Conservation (phyloP, 1,140 invertebrate species). For the Delia radicum region DNA sequence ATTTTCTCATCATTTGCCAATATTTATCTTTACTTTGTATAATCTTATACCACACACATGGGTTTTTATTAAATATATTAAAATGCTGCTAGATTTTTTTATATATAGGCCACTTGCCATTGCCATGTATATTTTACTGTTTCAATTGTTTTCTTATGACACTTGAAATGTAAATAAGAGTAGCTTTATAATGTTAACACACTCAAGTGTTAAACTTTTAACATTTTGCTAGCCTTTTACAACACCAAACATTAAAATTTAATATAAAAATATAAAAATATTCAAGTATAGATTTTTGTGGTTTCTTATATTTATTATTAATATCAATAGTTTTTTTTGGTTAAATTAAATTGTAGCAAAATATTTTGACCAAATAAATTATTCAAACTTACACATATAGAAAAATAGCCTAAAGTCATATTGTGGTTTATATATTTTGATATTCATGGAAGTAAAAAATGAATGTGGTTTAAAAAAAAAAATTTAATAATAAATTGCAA, state of each 20-base stretch:
- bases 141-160: background rate
- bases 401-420: background rate
- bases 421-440: background rate
- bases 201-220: background rate
- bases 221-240: background rate
- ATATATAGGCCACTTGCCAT: background rate
- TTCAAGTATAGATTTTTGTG: no score
- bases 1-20: constrained; percentile 10
- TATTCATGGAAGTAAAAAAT: background rate
- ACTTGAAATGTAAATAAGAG: constrained; percentile 19
- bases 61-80: background rate
- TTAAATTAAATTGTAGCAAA: constrained; percentile 9
- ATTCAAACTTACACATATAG: background rate
- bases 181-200: constrained; percentile 4
- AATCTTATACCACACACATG: background rate
- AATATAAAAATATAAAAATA: no score
- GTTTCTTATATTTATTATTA: no score
- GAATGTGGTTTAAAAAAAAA: background rate
- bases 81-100: background rate
- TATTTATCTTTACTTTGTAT: no score
- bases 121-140: background rate
- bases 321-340: no score
- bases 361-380: background rate
- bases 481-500: background rate
- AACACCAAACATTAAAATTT: no score